A percentile compares a stretch with the other conserved stretches of the same genome.
phyloP scores from a whole-genome alignment of 2,113 vertebrate species.

The Aleadryas rufinucha region DNA sequence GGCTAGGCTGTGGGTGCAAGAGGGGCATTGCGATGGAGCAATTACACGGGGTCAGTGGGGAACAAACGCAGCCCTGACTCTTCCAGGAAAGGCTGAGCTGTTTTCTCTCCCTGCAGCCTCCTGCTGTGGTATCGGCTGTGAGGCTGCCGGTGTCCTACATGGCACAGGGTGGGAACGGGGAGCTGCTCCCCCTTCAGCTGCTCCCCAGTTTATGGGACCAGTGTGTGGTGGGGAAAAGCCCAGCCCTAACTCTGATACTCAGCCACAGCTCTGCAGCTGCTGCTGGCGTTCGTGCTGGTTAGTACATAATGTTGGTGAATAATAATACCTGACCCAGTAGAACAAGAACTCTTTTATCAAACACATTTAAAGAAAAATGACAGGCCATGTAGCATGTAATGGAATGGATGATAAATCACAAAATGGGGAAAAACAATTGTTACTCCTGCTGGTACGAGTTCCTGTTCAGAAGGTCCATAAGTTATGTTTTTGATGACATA shows the following conservation, averaged over 20 bases:
- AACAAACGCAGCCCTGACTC: fast-evolving
- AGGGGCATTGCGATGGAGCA: neutral
- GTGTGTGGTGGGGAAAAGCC: neutral
- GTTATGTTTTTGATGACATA: slow-evolving; percentile 53
- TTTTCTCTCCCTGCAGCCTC: neutral
- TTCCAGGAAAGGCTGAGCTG: neutral
- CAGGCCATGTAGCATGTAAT: neutral
- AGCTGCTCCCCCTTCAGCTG: neutral
- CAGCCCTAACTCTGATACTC: neutral
- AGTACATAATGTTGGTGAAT: slow-evolving; percentile 17
- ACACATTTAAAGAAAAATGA: slow-evolving; percentile 63
- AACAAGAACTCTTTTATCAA: slow-evolving; percentile 59
- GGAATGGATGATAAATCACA: slow-evolving; percentile 60
- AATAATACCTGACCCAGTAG: slow-evolving; percentile 36
- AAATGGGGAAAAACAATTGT: slow-evolving; percentile 46
- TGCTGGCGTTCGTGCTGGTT: neutral
- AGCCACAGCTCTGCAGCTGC: neutral
- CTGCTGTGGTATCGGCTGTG: neutral
- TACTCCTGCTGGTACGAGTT: slow-evolving; percentile 26
- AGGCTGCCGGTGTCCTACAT: fast-evolving
- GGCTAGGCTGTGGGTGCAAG: neutral
- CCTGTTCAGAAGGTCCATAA: neutral
- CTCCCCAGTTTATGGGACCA: neutral
- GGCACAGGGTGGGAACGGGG: fast-evolving
- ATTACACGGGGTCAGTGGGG: fast-evolving